Evolutionary conservation across 2,797 vertebrate genomes (phyloP), one percentile per base, ranked within the genome.

Genomic region (Malurus splendens): DNA sequence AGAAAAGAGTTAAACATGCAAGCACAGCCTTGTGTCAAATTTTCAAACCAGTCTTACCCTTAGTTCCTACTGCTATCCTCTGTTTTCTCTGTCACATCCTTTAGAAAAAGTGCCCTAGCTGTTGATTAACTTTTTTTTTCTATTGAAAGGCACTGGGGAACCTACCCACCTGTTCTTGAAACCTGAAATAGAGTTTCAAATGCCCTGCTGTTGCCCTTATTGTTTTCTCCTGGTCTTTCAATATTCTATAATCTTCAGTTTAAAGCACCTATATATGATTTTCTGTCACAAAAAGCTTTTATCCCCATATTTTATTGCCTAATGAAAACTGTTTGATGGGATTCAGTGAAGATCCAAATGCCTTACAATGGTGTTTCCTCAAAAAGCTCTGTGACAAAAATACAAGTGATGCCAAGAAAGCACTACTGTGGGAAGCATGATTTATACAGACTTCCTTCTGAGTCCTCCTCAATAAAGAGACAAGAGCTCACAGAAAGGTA

Each of bases 181-280:
- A 78, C 42, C 52, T 76, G 82, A 90, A 85, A 80, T 77, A 94
- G 86, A 61, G 55, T 82, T 92, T 33, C 24, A 84, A 90, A 90
- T 54, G 48, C 41, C 57, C 81, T 66, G 79, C 82, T 91, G 86
- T 57, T 92, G 70, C 41, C 44, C 38, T 48, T 75, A 75, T 25
- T 86, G 64, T 81, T 90, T 91, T 80, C 18, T 83, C 73, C 51
- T 64, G 11, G 15, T 70, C 45, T 92, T 90, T 79, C 48, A 64
- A 50, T 62, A 44, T 72, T 92, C 19, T 39, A 22, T 33, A 70
- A 83, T 64, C 62, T 72, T 68, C 41, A 54, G 19, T 81, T 89
- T 75, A 83, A 87, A 83, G 45, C 38, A 86, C 44, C n/a, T 68
- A 32, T 48, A 82, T 38, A 32, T 50, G 59, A 78, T 52, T 24